Evolutionary conservation across 23 tunicate species (phyloP).

Genomic region (Styela plicata): DNA sequence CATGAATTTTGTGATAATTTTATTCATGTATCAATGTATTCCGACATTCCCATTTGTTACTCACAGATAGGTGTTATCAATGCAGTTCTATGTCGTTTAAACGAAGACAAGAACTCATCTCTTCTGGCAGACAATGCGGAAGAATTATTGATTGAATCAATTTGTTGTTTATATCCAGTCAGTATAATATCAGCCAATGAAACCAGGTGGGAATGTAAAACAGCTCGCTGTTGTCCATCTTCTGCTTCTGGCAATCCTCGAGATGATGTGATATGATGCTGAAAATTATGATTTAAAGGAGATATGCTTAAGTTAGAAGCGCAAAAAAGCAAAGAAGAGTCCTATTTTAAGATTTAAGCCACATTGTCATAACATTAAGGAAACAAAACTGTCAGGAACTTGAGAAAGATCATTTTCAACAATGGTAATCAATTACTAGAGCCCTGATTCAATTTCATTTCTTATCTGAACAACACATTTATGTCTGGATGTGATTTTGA

Average conservation of each 20-base stretch:
- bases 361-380: too few species aligned
- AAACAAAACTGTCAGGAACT: too few species aligned
- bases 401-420: too few species aligned
- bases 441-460: too few species aligned
- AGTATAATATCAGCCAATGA: conserved; percentile 57
- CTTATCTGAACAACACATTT: too few species aligned
- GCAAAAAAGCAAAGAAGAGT: background rate
- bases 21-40: too few species aligned
- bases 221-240: conserved; percentile 64
- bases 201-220: conserved; percentile 38
- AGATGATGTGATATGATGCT: conserved; percentile 53
- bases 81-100: conserved; percentile 35
- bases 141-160: conserved; percentile 37
- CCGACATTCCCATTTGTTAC: too few species aligned
- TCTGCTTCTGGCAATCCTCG: conserved; percentile 65
- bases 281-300: background rate
- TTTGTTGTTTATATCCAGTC: conserved; percentile 54
- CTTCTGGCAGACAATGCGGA: conserved; percentile 12
- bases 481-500: too few species aligned
- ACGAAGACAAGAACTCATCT: conserved; percentile 44
- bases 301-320: background rate
- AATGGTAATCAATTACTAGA: too few species aligned
- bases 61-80: conserved; percentile 52
- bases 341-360: too few species aligned
- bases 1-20: too few species aligned